Base-by-base conservation (phyloP, 2,888 invertebrate genomes). In the Microchrysa polita region DNA sequence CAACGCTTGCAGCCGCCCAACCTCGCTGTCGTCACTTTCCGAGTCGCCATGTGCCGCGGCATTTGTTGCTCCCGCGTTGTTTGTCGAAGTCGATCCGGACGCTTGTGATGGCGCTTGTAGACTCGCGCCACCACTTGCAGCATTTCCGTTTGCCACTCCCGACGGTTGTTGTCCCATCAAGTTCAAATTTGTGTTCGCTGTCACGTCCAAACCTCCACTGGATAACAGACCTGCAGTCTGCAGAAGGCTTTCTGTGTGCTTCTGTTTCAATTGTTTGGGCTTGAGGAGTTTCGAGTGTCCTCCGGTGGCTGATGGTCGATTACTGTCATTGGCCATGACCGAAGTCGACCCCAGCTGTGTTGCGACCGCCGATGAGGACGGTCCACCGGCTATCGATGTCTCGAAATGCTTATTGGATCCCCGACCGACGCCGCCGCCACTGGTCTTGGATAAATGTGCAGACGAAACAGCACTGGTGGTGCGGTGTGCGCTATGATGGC, bases 1-100 rank as follows among this genome's bases (percentile, higher is more conserved):
- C 79, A 98, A 86, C 23, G 97, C 97, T 85, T 98, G 97, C 74
- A 98, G 88, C 65, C 97, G 90, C 52, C 97, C 97, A 82, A 98
- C 97, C 86, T 98, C 97, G 79, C 94, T 94, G 83, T 97, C 97
- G 86, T 97, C 97, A 79, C 92, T 91, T 81, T 93, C 92, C 40
- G 91, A 91, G 79, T 91, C 91, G 14, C 87, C 80, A 77, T 80
- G 79, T 79, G 85, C 82, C 80, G 83, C 77, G 73, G 74, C 82
- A 23, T 67, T 23, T 34, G 73, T 71, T 4, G 67, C 77, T 23
- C 57, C 67, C 4, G 76, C 63, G 7, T 48, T 71, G 14, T 73
- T 69, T 12, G 78, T 75, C 52, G 79, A 74, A 5, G 27, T 34
- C 20, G 75, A 75, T 60, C 73, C 52, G 1, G 75, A 42, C n/a